Base-by-base conservation (phyloP, 1,140 invertebrate species). In the Drosophila ananassae region DNA sequence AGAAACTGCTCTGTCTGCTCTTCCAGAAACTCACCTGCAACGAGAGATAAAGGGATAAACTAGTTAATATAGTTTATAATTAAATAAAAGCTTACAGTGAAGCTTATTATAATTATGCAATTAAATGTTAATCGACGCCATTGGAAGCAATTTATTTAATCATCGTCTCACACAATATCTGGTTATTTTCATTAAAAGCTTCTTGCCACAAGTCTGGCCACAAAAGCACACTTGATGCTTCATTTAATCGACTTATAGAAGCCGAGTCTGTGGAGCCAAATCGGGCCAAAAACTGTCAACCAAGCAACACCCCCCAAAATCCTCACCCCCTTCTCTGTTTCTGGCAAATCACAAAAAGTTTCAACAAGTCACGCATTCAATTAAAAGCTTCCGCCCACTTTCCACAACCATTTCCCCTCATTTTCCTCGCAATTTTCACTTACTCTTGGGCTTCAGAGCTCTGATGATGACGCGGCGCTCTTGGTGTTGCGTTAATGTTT, bases 321-420 rank as follows among this genome's bases (percentile, higher is more conserved):
- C 22, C 34, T 24, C 55, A 30, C 48, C 56, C 59, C 32, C 13
- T 44, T 52, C 22, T 21, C 9, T n/a, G 53, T 21, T 12, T 46
- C 32, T 44, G 25, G 46, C 50, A 89, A 87, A 87, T 83, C 83
- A 83, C 85, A 79, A 79, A 87, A 89, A 83, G 72, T 89, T 77
- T 75, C 67, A 76, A 87, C 79, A 82, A 87, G 83, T 89, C 83
- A 87, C 83, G 83, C 83, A 87, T 79, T 87, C 79, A 87, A 87
- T 87, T 87, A 87, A 89, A 82, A 85, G 59, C 54, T 57, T 30
- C 34, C 55, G 55, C 41, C 25, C 39, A 54, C 55, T 52, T 30
- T 34, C 30, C 44, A 22, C 10, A 5, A 47, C 39, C 17, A 2
- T 25, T 37, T 22, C 50, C 39, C 41, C 44, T 5, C 47, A 13